Evolutionary conservation across 2,113 vertebrate species (phyloP), one percentile per base, ranked within the genome.

Genomic region (Halichoeres trimaculatus): DNA sequence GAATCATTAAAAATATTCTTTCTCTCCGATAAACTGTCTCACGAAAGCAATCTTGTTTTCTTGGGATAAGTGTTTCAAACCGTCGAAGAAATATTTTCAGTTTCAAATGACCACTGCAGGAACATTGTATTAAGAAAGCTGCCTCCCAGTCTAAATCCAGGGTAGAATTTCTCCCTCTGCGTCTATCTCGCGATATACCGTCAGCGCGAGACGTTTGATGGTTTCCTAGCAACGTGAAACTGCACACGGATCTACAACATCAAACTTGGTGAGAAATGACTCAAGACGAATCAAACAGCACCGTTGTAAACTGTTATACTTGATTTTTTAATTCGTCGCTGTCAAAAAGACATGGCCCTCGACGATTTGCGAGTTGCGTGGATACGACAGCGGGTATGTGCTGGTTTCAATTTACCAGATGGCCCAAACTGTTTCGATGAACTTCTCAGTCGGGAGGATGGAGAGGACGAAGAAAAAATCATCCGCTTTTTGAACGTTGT

Each of bases 361-460:
- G 89, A 92, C 58, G 98, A 99, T 76, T 85, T 94, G 57, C 93
- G 97, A 23, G 74, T 96, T 81, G 93, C 88, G 78, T 98, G 97
- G 97, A 80, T 97, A 40, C 90, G 94, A 69, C 90, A 95, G 66
- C 90, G 91, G 1, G 89, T 93, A 0, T 93, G 87, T 22, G 38
- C 70, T 0, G 80, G 83, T 4, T 92, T 98, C 40, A 60, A 75
- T 51, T 65, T 97, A 35, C 36, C 14, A 0, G 89, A 95, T 0
- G 1, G 10, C 10, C 88, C 91, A 1, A 56, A 43, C 13, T 86
- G 90, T 50, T 95, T 98, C 45, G 94, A 98, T 70, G 95, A 96
- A 30, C 92, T 99, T 43, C 88, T 99, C 38, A 86, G 2, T 23
- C 94, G 94, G 2, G 34, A 73, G 1, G 94, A 93, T 9, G 94